phyloP scores from a whole-genome alignment of 2,113 vertebrate species.

The Camelus dromedarius region DNA sequence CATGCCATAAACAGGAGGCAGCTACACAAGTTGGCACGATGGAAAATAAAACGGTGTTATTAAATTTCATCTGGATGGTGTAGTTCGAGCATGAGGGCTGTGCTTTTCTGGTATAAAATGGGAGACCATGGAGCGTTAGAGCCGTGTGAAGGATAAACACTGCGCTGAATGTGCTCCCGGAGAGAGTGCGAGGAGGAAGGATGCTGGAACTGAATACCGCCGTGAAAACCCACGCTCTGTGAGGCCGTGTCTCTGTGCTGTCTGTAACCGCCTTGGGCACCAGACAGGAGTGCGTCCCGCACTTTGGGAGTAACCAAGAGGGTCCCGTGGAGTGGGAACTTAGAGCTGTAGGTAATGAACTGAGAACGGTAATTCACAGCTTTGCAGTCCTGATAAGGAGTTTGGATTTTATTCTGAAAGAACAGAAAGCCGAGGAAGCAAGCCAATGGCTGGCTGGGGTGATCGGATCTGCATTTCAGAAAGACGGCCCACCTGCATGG shows the following conservation, averaged over 20 bases:
- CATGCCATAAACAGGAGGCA: background rate
- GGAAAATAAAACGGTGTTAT: conserved; percentile 6
- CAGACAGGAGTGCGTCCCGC: accelerated
- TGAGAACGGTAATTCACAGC: background rate
- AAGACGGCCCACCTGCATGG: background rate
- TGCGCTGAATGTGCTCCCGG: background rate
- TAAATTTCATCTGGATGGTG: conserved; percentile 33
- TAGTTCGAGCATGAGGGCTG: background rate
- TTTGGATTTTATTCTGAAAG: background rate
- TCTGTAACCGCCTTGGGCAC: background rate
- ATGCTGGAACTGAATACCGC: background rate
- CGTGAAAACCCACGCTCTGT: background rate
- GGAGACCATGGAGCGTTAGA: background rate
- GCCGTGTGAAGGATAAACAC: background rate
- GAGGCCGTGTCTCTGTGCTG: background rate
- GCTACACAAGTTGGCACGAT: conserved; percentile 7
- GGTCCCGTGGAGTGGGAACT: too few relatives aligned
- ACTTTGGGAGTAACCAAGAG: background rate
- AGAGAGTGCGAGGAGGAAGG: background rate
- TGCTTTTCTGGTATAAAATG: background rate
- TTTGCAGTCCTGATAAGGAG: background rate
- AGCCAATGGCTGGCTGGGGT: background rate
- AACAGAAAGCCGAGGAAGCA: background rate
- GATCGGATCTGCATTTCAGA: background rate
- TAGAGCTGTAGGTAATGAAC: too few relatives aligned